Evolutionary conservation across 2,888 invertebrate species (phyloP).

Genomic region (Serripes groenlandicus): DNA sequence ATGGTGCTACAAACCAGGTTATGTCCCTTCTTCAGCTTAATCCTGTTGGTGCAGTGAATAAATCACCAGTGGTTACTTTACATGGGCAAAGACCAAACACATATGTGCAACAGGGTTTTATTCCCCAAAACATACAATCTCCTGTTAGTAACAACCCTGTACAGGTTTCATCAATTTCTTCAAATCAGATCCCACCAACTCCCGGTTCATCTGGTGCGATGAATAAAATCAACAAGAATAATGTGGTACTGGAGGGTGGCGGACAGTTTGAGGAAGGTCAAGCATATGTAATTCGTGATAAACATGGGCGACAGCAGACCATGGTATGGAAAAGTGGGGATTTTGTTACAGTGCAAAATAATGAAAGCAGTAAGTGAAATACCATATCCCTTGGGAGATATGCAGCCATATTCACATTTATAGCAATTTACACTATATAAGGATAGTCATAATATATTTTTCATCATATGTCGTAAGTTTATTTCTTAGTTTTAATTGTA

Average conservation of each 20-base stretch:
- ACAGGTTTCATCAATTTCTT: conserved; percentile 52
- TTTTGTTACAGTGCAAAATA: conserved; percentile 31
- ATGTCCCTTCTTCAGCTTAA: neutral
- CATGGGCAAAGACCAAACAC: conserved; percentile 24
- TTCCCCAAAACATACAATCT: neutral
- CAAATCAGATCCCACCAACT: conserved; percentile 1
- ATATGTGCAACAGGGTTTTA: neutral
- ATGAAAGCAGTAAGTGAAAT: conserved; percentile 33
- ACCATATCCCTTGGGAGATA: too few relatives aligned
- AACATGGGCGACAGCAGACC: conserved; percentile 49
- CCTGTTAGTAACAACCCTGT: conserved; percentile 15
- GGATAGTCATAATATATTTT: too few relatives aligned
- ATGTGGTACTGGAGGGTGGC: conserved; percentile 64
- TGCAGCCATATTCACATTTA: too few relatives aligned
- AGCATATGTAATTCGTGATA: conserved; percentile 61
- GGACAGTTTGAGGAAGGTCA: conserved; percentile 66
- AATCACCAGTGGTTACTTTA: conserved; percentile 20
- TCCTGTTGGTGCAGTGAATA: neutral
- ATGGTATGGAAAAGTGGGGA: conserved; percentile 58
- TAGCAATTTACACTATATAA: too few relatives aligned
- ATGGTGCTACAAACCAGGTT: conserved; percentile 23
- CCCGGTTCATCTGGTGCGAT: neutral
- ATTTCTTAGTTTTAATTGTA: too few relatives aligned
- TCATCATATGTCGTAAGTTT: too few relatives aligned
- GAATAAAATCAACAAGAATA: conserved; percentile 27